Evolutionary conservation across 2,797 vertebrate genomes (phyloP).

Genomic region (Hephaestus fuliginosus): DNA sequence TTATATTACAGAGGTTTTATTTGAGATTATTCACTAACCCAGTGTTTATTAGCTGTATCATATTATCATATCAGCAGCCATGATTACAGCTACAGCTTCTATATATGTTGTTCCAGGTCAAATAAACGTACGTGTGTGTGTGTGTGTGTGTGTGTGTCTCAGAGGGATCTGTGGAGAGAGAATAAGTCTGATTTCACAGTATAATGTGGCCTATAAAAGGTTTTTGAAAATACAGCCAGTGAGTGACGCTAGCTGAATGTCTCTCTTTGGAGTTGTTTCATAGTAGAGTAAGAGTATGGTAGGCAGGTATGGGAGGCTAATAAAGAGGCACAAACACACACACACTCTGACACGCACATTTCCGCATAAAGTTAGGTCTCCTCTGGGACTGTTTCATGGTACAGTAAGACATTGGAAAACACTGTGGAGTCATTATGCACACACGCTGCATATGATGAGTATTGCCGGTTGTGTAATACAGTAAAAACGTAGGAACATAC

Average conservation of each 20-base stretch:
- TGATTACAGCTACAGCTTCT: conserved; percentile 1
- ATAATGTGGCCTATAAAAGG: conserved; percentile 31
- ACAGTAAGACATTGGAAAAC: conserved; percentile 58
- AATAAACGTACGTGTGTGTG: conserved; percentile 7
- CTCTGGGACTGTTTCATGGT: conserved; percentile 67
- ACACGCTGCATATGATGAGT: conserved; percentile 57
- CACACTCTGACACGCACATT: conserved; percentile 49
- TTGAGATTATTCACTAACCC: not conserved
- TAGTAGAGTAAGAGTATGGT: conserved; percentile 61
- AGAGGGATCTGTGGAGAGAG: conserved; percentile 20
- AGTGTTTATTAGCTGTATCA: not conserved
- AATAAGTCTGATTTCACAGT: conserved; percentile 34
- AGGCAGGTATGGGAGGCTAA: conserved; percentile 63
- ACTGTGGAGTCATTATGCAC: conserved; percentile 60
- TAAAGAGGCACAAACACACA: conserved; percentile 69
- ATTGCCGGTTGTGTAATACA: conserved; percentile 37
- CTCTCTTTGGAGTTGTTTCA: conserved; percentile 75
- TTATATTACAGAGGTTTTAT: conserved; percentile 6
- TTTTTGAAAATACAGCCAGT: conserved; percentile 32
- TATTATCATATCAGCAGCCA: not conserved
- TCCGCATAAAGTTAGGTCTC: conserved; percentile 63
- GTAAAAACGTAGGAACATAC: conserved; percentile 40
- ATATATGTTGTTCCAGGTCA: conserved; percentile 13
- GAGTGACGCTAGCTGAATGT: conserved; percentile 55
- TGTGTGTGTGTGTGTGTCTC: conserved; percentile 12